Evolutionary conservation across 2,113 vertebrate species (phyloP).

Genomic region (Zapornia atra): DNA sequence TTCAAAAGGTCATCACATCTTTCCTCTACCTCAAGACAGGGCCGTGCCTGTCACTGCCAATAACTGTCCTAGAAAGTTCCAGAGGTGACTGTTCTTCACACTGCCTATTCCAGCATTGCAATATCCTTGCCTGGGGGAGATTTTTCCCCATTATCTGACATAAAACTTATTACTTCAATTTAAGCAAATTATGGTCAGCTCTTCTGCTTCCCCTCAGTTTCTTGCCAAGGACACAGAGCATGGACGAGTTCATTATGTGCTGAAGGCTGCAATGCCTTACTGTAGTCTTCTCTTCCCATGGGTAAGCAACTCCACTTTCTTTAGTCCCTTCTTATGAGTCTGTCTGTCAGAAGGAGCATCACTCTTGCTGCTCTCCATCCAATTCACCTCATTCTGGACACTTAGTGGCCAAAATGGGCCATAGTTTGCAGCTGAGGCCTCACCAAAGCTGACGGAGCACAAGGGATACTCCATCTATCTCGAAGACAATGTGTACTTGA

Average conservation of each 20-base stretch:
- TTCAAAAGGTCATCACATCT: neutral
- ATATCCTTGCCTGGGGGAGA: neutral
- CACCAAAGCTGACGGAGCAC: neutral
- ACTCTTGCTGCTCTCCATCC: neutral
- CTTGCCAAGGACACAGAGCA: neutral
- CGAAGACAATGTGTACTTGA: neutral
- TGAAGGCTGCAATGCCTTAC: neutral
- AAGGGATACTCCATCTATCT: neutral
- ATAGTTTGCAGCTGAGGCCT: neutral
- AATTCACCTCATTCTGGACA: neutral
- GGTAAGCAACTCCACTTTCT: neutral
- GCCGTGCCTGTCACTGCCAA: neutral
- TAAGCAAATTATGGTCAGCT: neutral
- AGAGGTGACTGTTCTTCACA: neutral
- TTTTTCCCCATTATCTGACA: neutral
- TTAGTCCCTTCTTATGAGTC: neutral
- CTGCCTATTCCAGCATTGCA: neutral
- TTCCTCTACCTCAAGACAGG: neutral
- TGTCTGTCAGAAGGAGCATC: neutral
- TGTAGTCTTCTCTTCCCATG: neutral
- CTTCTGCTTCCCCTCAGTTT: neutral
- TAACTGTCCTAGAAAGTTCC: neutral
- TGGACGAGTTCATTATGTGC: rapidly evolving
- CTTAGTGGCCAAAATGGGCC: neutral
- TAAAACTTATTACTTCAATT: neutral